Evolutionary conservation across 2,888 invertebrate species (phyloP), one percentile per base, ranked within the genome.

Genomic region (Melinopterus prodromus): DNA sequence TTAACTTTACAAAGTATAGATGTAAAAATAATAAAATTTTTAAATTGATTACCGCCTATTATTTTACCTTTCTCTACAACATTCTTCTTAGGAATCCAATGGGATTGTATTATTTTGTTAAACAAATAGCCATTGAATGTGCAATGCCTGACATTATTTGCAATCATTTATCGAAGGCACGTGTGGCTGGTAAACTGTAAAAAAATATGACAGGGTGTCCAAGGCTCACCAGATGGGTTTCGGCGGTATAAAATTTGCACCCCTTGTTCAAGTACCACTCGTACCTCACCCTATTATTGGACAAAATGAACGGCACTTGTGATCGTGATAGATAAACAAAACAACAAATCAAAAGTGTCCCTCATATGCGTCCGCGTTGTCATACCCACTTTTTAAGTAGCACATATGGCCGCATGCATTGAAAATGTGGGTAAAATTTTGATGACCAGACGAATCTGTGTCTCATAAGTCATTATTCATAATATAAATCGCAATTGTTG

Each of bases 241-340:
- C 80, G 53, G 53, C 9, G 53, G 53, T 12, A 53, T 53, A 78
- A 78, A 82, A 77, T 69, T 80, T 80, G 77, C 80, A 81, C 83
- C 83, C 84, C 77, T 77, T 80, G 53, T 16, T 76, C 75, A 80
- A 81, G 82, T 72, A 79, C 83, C 53, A 53, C 53, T 53, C 53
- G 53, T 53, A 53, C 83, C 79, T 81, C 82, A 82, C 81, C 83
- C 83, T 74, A 81, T 83, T 83, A 82, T 83, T 79, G 80, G 74
- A 77, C 78, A 83, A 82, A 83, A 83, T 80, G 82, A 84, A 84
- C 76, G 1, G 83, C 81, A 84, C 84, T 83, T 80, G 80, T 81
- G 83, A 84, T 84, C 84, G 84, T 83, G 84, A 83, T 83, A 84
- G 84, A 53, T 53, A 53, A 81, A 83, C 82, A 82, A 82, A 76